These are phyloP conservation scores for Leptarthrus brevirostris DNA, from an alignment of 2,888 invertebrate genomes.

Conservation along the genomic window DNA sequence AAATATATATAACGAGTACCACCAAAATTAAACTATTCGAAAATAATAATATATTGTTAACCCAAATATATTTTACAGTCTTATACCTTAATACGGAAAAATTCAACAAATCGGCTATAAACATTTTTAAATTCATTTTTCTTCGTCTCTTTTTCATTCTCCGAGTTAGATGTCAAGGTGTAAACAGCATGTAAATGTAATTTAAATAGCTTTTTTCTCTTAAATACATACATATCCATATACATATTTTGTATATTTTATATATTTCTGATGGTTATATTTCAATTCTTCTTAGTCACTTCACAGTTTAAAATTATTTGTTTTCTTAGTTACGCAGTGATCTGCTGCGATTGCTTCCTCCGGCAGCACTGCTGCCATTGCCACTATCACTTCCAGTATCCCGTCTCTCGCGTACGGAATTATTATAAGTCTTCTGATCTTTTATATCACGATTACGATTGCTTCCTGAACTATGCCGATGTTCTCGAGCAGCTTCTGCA, in stretches of 20 bases:
- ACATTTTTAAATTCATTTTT: slow-evolving; percentile 42
- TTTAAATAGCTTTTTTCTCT: slow-evolving; percentile 35
- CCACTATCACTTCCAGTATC: slow-evolving; percentile 57
- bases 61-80: slow-evolving; percentile 47
- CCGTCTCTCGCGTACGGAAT: slow-evolving; percentile 58
- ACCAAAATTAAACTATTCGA: slow-evolving; percentile 1
- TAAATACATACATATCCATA: slow-evolving; percentile 30
- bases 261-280: slow-evolving; percentile 14
- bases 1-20: neutral
- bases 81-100: slow-evolving; percentile 47
- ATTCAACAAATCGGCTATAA: slow-evolving; percentile 45
- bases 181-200: slow-evolving; percentile 28
- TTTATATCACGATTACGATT: slow-evolving; percentile 57
- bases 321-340: slow-evolving; percentile 49
- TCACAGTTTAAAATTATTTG: slow-evolving; percentile 32
- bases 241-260: slow-evolving; percentile 14
- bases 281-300: slow-evolving; percentile 38
- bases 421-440: slow-evolving; percentile 53
- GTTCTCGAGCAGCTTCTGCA: slow-evolving; percentile 50
- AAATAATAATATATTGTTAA: slow-evolving; percentile 19
- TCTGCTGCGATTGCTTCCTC: slow-evolving; percentile 61
- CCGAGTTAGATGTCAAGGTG: slow-evolving; percentile 9
- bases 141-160: slow-evolving; percentile 20
- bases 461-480: slow-evolving; percentile 59
- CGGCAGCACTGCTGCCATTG: slow-evolving; percentile 57